Percentiles rank a stretch among this genome's conserved stretches.
Evolutionary conservation across 1,140 invertebrate species (phyloP).

Genomic region (Meloidogyne chitwoodi): DNA sequence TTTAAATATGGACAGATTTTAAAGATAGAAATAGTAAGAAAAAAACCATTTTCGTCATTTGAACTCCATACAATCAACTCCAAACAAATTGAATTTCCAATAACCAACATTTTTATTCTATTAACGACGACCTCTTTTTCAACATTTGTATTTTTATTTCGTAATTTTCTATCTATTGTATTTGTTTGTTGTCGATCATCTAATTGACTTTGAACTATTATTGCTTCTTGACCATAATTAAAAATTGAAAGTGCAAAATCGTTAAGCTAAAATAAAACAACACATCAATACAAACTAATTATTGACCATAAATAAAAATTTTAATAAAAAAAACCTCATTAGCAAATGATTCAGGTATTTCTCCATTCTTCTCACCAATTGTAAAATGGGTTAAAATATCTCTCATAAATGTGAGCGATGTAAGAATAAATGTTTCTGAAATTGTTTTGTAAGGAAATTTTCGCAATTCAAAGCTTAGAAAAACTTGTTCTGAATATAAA

Average conservation of each 20-base stretch:
- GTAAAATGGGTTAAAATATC: conserved; percentile 74
- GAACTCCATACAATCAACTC: conserved; percentile 95
- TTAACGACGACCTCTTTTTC: conserved; percentile 69
- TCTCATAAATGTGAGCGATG: conserved; percentile 81
- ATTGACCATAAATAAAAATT: no score
- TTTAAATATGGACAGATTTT: neutral
- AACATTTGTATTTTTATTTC: neutral
- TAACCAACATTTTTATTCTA: conserved; percentile 88
- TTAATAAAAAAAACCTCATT: conserved; percentile 69
- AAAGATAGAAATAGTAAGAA: conserved; percentile 28
- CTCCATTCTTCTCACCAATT: conserved; percentile 61
- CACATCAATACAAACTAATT: conserved; percentile 11
- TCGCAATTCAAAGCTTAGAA: conserved; percentile 64
- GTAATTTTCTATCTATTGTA: neutral
- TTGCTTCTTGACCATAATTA: conserved; percentile 76
- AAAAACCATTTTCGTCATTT: conserved; percentile 83
- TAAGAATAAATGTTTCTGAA: conserved; percentile 83
- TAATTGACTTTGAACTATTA: conserved; percentile 29
- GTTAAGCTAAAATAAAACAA: conserved; percentile 66
- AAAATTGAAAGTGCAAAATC: conserved; percentile 82
- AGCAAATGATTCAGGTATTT: conserved; percentile 81
- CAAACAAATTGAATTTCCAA: conserved; percentile 92
- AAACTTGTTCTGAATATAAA: conserved; percentile 34
- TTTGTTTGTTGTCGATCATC: conserved; percentile 28
- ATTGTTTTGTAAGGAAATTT: conserved; percentile 83